Evolutionary conservation across 2,113 vertebrate genomes (phyloP), one percentile per base, ranked within the genome.

Genomic region (Vulpes vulpes): DNA sequence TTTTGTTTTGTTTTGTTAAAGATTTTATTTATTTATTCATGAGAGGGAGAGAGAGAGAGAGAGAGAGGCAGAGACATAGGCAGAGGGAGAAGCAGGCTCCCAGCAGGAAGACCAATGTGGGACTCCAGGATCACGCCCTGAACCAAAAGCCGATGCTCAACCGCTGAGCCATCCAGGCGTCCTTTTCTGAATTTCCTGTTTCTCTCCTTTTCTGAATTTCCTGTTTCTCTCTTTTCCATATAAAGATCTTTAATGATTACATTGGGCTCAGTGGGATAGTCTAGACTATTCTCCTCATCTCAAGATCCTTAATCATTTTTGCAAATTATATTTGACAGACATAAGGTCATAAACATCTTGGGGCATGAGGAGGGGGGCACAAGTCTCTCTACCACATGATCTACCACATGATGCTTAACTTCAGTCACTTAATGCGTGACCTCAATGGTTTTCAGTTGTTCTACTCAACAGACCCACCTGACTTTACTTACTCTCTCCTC

Each of bases 311-410:
- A 38, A n/a, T 64, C 23, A 88, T 14, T 0, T 71, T 17, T 74
- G 15, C 5, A 74, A 32, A 81, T 69, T 53, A 17, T 20, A 16
- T 79, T 87, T 59, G 60, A n/a, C 8, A 71, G 23, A 78, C 17
- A 65, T 74, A n/a, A n/a, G 5, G 2, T 59, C 14, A 59, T 49
- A 51, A 55, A 38, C 9, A 43, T 78, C 11, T n/a, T 62, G 27
- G 20, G 9, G 11, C 4, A 60, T 53, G 8, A 16, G 9, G 2
- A 2, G 17, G 3, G 3, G 4, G 2, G 0, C 2, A 51, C 10
- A 19, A n/a, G 32, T 87, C 14, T 82, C 11, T 60, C 19, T 53
- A 23, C 3, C 8, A 20, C 0, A 0, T 5, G 5, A 11, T 32
- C 20, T 22, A 14, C 35, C 35, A 35, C 35, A 35, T 76, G 35